Evolutionary conservation across 2,888 invertebrate species (phyloP), one percentile per base, ranked within the genome.

Genomic region (Hemaris fuciformis): DNA sequence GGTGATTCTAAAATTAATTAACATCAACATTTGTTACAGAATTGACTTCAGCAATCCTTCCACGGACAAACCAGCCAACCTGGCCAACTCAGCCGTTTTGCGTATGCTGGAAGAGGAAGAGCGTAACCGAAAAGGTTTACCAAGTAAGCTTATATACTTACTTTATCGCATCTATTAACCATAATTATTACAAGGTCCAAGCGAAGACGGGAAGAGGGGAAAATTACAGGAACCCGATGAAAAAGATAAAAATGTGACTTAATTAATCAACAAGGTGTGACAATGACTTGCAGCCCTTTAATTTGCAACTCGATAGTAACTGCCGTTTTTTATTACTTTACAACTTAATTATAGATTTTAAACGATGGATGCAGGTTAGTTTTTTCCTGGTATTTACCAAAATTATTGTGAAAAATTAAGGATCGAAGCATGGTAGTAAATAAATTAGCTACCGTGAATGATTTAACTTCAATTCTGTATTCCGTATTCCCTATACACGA

Each of bases 51-150:
- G 94, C 83, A 95, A 96, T 70, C 93, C 95, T 72, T 89, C 91
- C 57, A 94, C 94, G 69, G 94, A 94, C 69, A 97, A 97, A 81
- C 96, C 97, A 64, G 92, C 94, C 58, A 97, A 97, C 87, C 93
- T 97, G 77, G 96, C 96, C 79, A 97, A 97, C 87, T 97, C 97
- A 57, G 97, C 97, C 57, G 97, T 97, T 61, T 91, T 97, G 73
- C 94, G 96, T 69, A 96, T 97, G 95, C 93, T 97, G 65, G 96
- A 97, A 81, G 97, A 97, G 84, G 97, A 97, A 84, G 97, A 97
- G 83, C 93, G 95, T 75, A 95, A 94, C 82, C 93, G 94, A 71
- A 93, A 93, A 79, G 95, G 94, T 76, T 91, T 93, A 83, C 94
- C 94, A 74, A 94, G 96, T 95, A 81, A 94, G 94, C 91, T 65